phyloP scores from a whole-genome alignment of 2,113 vertebrate species.

The Elachura formosa region DNA sequence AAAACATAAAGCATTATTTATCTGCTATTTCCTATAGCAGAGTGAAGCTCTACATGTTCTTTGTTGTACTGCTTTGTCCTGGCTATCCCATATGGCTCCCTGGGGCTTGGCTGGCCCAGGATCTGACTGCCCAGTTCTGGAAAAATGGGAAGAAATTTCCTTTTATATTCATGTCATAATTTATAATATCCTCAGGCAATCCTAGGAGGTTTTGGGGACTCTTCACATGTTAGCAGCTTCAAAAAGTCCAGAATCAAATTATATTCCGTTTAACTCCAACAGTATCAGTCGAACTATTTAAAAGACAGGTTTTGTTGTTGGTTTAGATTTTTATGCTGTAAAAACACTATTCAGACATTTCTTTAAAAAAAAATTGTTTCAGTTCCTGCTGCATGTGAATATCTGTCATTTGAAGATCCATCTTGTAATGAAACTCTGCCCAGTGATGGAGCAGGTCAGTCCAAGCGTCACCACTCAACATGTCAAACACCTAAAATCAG shows the following conservation, averaged over 20 bases:
- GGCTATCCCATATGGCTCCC: accelerated
- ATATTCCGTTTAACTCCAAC: neutral
- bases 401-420: neutral
- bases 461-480: neutral
- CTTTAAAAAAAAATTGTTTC: neutral
- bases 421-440: neutral
- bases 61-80: neutral
- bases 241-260: neutral
- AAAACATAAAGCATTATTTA: neutral
- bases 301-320: neutral
- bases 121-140: neutral
- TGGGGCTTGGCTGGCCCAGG: neutral
- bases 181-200: neutral
- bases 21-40: neutral
- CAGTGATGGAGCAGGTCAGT: neutral
- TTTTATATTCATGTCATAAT: neutral
- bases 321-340: neutral
- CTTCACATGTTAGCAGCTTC: neutral
- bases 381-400: neutral
- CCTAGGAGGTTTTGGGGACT: neutral
- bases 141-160: neutral
- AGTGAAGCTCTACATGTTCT: neutral
- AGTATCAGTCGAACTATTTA: neutral
- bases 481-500: neutral
- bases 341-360: neutral